Conservation (phyloP, 37 sponge, comb jelly and placozoan genomes). For the Petrosia ficiformis region DNA sequence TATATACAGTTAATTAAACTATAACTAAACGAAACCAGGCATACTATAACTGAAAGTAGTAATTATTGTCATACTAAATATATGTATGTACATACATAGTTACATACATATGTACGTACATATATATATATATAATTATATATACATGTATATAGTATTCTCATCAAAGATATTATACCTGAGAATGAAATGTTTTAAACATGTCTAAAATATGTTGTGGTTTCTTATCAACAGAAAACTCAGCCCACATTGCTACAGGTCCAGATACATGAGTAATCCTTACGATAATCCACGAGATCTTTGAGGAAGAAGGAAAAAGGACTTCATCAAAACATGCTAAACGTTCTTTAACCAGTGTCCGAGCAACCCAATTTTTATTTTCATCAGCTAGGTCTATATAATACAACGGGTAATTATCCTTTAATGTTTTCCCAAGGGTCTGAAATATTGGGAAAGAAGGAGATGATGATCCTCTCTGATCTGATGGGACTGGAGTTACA, state of each 20-base stretch:
- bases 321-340: slow-evolving; percentile 22
- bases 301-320: neutral
- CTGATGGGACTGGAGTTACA: neutral
- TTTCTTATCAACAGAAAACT: slow-evolving; percentile 29
- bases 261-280: slow-evolving; percentile 30
- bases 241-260: slow-evolving; percentile 37
- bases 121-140: neutral
- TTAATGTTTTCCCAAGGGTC: neutral
- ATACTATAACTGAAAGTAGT: too few relatives aligned
- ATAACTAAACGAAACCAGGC: too few relatives aligned
- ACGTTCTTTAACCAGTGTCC: slow-evolving; percentile 7
- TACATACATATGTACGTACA: neutral
- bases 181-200: neutral
- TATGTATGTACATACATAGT: too few relatives aligned
- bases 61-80: too few relatives aligned
- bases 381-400: slow-evolving; percentile 25
- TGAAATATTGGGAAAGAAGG: neutral
- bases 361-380: slow-evolving; percentile 16
- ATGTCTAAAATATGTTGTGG: slow-evolving; percentile 1
- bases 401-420: slow-evolving; percentile 24
- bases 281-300: slow-evolving; percentile 41
- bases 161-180: slow-evolving; percentile 24
- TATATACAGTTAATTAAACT: too few relatives aligned
- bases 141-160: neutral
- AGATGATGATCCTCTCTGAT: neutral